phyloP scores from a whole-genome alignment of 2,113 vertebrate species.

The Phasianus colchicus region DNA sequence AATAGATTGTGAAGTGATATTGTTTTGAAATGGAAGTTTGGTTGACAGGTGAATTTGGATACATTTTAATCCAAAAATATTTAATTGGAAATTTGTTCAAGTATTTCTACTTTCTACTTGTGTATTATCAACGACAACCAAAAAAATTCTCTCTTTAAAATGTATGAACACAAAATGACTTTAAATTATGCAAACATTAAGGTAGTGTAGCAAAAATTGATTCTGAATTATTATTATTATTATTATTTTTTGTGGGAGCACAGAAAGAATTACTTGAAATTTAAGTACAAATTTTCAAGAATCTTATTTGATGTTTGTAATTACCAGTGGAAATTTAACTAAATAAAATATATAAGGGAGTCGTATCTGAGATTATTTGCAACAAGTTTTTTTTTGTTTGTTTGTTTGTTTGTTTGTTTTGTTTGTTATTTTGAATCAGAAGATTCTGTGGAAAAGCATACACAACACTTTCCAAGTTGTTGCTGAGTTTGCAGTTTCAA shows the following conservation, averaged over 20 bases:
- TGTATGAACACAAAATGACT: fast-evolving
- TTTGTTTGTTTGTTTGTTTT: no score
- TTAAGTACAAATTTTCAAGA: not conserved
- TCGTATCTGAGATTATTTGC: not conserved
- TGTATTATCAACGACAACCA: not conserved
- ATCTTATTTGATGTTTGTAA: not conserved
- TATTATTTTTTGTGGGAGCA: not conserved
- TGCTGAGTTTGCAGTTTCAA: slow-evolving; percentile 1
- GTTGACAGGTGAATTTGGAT: not conserved
- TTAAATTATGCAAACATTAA: not conserved
- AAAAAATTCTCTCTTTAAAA: not conserved
- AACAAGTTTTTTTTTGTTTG: not conserved
- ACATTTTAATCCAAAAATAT: not conserved
- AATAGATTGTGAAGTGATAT: not conserved
- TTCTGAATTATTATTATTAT: not conserved
- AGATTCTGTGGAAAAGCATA: not conserved
- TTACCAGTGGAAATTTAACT: not conserved
- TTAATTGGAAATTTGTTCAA: not conserved
- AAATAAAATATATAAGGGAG: not conserved
- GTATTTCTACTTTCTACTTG: not conserved
- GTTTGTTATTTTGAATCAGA: not conserved
- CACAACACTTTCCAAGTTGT: not conserved
- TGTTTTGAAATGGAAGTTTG: not conserved
- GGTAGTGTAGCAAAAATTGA: not conserved
- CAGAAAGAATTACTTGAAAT: not conserved